Base-by-base conservation (phyloP, 2,888 invertebrate species). In the Linnaemya tessellans region DNA sequence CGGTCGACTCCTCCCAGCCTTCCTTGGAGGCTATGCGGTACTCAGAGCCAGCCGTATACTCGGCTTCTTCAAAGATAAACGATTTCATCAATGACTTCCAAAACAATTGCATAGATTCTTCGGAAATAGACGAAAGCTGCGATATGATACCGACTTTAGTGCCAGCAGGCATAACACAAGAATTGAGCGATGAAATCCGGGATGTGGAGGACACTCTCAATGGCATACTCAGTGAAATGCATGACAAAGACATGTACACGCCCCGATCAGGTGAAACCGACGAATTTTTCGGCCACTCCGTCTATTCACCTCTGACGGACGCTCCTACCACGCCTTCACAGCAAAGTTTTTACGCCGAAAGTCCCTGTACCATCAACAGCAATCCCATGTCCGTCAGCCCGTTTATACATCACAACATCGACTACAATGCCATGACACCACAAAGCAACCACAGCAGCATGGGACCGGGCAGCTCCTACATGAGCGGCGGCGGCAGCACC, bases 191-290 rank as follows among this genome's bases (percentile, higher is more conserved):
- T 75, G 91, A 91, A 83, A 91, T 91, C 86, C 89, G 89, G 15
- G 90, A 91, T 85, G 90, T 91, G 38, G 91, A 91, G 84, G 90
- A 74, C 7, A 91, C 91, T 0, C 62, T 91, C 18, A 90, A 91
- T 80, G 91, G 91, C 54, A 90, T 91, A 54, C 84, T 91, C 1
- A 91, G 89, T 75, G 91, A 91, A 84, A 91, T 91, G 90, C 90
- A 91, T 75, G 91, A 91, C 79, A 89, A 91, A 70, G 90, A 91
- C 86, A 89, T 91, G 74, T 91, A 91, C 64, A 89, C 91, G 0
- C 89, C 91, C 3, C 87, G 87, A 20, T 89, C 89, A 35, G 84
- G 77, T 5, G 84, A 89, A 73, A 86, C 83, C 0, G 91, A 90
- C 75, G 91, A 91, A 71, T 89, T 90, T 30, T 88, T 91, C 10